phyloP scores from a whole-genome alignment of 1,140 invertebrate genomes.

The Plutomurus gul region DNA sequence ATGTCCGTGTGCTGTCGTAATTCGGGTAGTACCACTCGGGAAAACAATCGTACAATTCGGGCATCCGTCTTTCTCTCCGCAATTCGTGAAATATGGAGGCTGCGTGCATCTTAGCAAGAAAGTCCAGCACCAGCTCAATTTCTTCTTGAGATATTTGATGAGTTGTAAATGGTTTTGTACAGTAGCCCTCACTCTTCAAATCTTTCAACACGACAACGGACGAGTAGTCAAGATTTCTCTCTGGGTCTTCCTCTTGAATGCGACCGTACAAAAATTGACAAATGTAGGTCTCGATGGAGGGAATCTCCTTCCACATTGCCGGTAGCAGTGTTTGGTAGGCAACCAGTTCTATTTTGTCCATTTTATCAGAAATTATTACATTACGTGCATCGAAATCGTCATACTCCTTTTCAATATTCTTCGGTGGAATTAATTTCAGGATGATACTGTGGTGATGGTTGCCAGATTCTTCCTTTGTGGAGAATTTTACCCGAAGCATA shows the following conservation, averaged over 20 bases:
- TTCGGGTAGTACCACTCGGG: not conserved
- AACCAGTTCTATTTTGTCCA: conserved; percentile 33
- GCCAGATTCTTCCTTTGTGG: not conserved
- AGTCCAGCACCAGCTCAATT: conserved; percentile 13
- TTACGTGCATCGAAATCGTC: too few species aligned
- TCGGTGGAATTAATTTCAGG: conserved; percentile 36
- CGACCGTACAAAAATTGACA: not conserved
- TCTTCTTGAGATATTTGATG: not conserved
- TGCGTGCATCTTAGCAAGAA: conserved; percentile 37
- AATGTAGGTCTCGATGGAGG: not conserved
- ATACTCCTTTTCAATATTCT: not conserved
- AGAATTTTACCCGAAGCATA: conserved; percentile 23
- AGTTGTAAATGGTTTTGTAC: not conserved
- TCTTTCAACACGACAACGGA: not conserved
- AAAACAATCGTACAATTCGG: not conserved
- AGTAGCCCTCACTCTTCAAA: not conserved
- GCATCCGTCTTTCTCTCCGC: not conserved
- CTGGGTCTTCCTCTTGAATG: not conserved
- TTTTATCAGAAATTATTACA: not conserved
- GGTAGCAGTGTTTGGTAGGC: conserved; percentile 27
- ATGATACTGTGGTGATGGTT: not conserved
- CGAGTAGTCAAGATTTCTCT: not conserved
- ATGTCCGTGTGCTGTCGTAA: too few species aligned
- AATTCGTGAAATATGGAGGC: conserved; percentile 3
- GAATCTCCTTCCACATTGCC: not conserved